Base-by-base conservation (phyloP, 1,140 invertebrate genomes). In the Arctopsyche grandis region DNA sequence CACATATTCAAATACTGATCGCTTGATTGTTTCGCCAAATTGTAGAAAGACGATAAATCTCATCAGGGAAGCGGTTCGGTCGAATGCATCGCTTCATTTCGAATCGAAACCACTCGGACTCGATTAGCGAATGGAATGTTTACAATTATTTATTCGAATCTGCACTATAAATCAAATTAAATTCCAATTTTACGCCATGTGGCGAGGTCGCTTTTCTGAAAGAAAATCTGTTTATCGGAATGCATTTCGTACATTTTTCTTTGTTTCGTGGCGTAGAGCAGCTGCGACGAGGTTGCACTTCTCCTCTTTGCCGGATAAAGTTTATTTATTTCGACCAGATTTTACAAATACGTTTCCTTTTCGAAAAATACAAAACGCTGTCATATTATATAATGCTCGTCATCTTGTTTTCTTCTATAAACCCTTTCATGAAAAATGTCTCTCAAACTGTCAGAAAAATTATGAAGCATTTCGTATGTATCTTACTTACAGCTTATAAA, bases 301-400 rank as follows among this genome's bases (percentile, higher is more conserved):
- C 52, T n/a, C 19, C 1, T 21, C 14, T 56, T 56, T 56, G 52
- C 19, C 52, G 19, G 52, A 56, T 56, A 56, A 56, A 56, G 14
- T 56, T 56, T 56, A 56, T 56, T 56, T 56, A 56, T 56, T 56
- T 56, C 52, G 19, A 16, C 19, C 19, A 56, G 52, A 56, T 56
- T 16, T 16, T 3, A 56, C 14, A 56, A 56, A 16, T 56, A 56
- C 14, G 19, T 56, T 16, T 16, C 14, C 52, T 1, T 56, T 16
- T 56, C 52, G 52, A 56, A 5, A 16, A 16, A n/a, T 21, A 21
- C 52, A 56, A 1, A 10, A 16, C 52, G 52, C 10, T 21, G 14
- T 16, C 3, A 21, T 48, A 48, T 48, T 48, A 9, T 10, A 56
- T 4, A 56, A 56, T 56, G 19, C 19, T 1, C 29, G 29, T 38